Conservation (phyloP, 2,113 vertebrate genomes). For the Pteruthius melanotis region DNA sequence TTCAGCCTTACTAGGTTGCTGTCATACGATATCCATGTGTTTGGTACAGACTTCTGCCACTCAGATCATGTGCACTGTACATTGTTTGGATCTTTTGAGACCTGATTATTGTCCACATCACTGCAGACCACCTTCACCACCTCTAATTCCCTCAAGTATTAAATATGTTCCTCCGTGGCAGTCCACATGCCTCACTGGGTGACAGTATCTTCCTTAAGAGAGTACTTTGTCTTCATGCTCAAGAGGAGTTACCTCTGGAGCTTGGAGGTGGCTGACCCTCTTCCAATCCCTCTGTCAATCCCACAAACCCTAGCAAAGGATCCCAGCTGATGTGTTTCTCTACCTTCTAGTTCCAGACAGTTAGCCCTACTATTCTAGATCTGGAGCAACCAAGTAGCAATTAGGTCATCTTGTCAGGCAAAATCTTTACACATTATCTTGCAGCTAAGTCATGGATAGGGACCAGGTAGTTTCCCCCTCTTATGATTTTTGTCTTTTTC, state of each 20-base stretch:
- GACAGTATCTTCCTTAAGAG: neutral
- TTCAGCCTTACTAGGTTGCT: neutral
- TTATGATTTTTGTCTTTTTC: neutral
- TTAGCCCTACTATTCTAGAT: neutral
- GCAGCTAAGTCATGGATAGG: neutral
- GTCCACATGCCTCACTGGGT: neutral
- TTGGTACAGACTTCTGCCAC: neutral
- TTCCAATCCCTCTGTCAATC: neutral
- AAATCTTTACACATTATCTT: neutral
- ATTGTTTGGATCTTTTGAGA: fast-evolving
- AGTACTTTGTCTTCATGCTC: neutral
- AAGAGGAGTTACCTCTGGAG: neutral
- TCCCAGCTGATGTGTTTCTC: neutral
- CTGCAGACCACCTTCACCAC: neutral
- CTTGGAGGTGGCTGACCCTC: neutral
- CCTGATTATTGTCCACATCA: neutral
- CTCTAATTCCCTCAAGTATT: neutral
- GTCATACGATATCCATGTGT: fast-evolving
- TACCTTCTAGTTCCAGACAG: neutral
- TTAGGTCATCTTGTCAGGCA: neutral
- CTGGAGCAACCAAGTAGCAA: neutral
- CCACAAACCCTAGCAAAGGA: neutral
- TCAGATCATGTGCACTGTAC: neutral
- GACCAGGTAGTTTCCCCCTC: neutral
- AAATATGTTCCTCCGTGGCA: neutral